Percentiles rank a stretch among this genome's conserved stretches.
Evolutionary conservation across 2,797 vertebrate species (phyloP).

Genomic region (Myotis vivesi): DNA sequence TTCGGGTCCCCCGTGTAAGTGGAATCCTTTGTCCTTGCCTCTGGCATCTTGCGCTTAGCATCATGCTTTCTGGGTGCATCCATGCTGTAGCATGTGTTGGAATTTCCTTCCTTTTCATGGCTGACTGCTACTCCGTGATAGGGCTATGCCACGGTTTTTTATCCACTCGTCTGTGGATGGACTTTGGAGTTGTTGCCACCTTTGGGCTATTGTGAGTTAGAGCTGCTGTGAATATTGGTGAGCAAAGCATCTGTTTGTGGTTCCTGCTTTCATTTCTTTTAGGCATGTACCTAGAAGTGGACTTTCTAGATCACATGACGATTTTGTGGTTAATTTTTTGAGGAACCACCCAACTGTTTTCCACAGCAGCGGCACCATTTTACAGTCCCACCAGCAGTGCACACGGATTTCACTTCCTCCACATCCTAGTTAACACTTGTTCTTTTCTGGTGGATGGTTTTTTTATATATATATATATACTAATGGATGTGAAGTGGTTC

Average conservation of each 20-base stretch:
- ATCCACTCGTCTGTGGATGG: background rate
- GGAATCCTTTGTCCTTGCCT: no score
- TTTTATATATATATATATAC: no score
- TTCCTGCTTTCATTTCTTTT: background rate
- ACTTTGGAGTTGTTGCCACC: background rate
- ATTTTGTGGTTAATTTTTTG: background rate
- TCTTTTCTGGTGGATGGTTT: no score
- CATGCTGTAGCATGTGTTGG: background rate
- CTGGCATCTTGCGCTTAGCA: background rate
- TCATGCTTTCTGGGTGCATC: background rate
- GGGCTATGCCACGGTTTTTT: background rate
- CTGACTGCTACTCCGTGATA: fast-evolving
- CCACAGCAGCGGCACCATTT: background rate
- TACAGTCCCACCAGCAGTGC: background rate
- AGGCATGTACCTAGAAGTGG: background rate
- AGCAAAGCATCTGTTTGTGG: background rate
- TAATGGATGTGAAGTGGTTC: background rate
- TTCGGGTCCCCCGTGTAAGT: no score
- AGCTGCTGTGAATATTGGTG: background rate
- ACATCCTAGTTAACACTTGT: background rate
- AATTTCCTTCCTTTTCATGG: background rate
- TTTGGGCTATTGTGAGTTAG: background rate
- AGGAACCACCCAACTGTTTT: background rate
- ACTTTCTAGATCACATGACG: background rate
- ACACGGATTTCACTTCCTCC: background rate